Base-by-base conservation (phyloP, 2,797 vertebrate species). In the Arctocebus calabarensis region DNA sequence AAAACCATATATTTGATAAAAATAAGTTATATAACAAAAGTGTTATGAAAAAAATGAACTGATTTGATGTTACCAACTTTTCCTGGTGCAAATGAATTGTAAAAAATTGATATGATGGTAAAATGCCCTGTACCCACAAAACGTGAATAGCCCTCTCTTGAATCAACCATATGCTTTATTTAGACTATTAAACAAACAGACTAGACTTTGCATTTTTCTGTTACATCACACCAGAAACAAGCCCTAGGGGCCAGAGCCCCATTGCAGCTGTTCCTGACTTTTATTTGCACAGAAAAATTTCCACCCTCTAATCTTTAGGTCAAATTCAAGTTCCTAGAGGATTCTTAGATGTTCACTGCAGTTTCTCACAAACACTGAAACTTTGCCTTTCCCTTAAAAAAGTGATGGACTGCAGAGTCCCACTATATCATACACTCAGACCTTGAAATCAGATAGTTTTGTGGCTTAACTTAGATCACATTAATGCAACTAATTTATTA, bases 211-310 rank as follows among this genome's bases (percentile, higher is more conserved):
- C 20, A 29, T 27, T 55, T 55, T 25, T 5, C 23, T 83, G 32
- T 55, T 57, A 7, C 17, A 68, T 29, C 25, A 79, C 7, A 73
- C 8, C 2, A 61, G 57, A 27, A 40, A 55, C 7, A 79, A 84
- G 1, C 2, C 12, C 4, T 29, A 40, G 0, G 10, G 29, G 2
- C 25, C 34, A 55, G 13, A 17, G 5, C 14, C 9, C 25, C 25
- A 19, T 43, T 29, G 23, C 61, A 57, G 10, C 11, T 37, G 7
- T 16, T 79, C n/a, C 14, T 75, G 19, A 55, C 4, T 71, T 71
- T 91, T 71, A 75, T 13, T 52, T 59, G 8, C 52, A 70, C 34
- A 61, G 43, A 37, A 43, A 9, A 19, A 4, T 23, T 29, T 62
- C 4, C 14, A 52, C 2, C 23, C 9, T 79, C n/a, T 85, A 37